Base-by-base conservation (phyloP, 2,888 invertebrate genomes). In the Eupithecia inturbata region DNA sequence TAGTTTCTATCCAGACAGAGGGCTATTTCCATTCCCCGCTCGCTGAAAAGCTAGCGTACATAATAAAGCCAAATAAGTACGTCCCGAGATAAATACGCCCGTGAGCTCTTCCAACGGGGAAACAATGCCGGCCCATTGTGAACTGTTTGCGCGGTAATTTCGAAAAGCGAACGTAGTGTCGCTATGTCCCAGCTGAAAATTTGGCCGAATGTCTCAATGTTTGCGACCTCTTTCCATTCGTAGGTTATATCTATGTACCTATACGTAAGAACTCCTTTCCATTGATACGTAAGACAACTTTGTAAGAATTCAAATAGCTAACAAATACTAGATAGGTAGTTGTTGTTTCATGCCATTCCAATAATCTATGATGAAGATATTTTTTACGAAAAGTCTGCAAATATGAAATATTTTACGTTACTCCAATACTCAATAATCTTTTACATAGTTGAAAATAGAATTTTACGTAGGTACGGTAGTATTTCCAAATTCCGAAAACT, bases 31-130 rank as follows among this genome's bases (percentile, higher is more conserved):
- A 33, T 79, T 60, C 33, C 41, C 57, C 45, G 57, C 41, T 74
- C 73, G 78, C 76, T 82, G 84, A 85, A 86, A 86, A 87, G 86
- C 86, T 84, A 79, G 84, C 87, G 84, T 77, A 86, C 84, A 86
- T 88, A 88, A 89, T 88, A 85, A 86, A 88, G 85, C 86, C 85
- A 86, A 88, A 88, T 87, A 88, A 87, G 87, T 83, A 83, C 80
- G 84, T 79, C 71, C 71, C 62, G 82, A 84, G 86, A 88, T 87
- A 87, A 87, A 88, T 80, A 79, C 71, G 79, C 78, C 78, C 68
- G 76, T 68, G 75, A 77, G 81, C 77, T 74, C 77, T 76, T 67
- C 75, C 73, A 74, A 60, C 63, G 57, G 74, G 76, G 80, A 79
- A 83, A 85, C 86, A 87, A 86, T 87, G 81, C 80, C 79, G 73